Evolutionary conservation across 2,888 invertebrate species (phyloP).

Genomic region (Synanthedon formicaeformis): DNA sequence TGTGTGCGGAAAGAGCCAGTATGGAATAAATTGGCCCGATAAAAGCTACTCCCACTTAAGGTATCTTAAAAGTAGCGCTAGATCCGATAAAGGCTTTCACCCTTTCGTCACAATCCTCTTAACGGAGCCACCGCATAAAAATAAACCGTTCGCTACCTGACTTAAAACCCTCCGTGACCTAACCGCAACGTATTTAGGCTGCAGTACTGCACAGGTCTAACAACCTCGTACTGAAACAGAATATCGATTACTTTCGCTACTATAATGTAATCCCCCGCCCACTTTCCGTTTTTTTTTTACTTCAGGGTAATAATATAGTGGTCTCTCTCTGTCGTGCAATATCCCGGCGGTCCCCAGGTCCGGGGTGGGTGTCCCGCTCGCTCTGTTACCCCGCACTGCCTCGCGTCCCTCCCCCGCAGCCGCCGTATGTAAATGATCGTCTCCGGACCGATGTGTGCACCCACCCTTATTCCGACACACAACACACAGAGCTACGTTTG

Average conservation of each 20-base stretch:
- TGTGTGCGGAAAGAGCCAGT: neutral
- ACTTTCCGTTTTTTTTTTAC: slow-evolving; percentile 64
- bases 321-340: slow-evolving; percentile 50
- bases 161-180: slow-evolving; percentile 42
- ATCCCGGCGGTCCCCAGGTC: slow-evolving; percentile 32
- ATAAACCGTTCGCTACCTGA: slow-evolving; percentile 18
- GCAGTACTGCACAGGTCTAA: slow-evolving; percentile 63
- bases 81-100: neutral
- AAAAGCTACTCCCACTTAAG: slow-evolving; percentile 27
- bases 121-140: slow-evolving; percentile 8
- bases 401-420: slow-evolving; percentile 24
- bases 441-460: slow-evolving; percentile 51
- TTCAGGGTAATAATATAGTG: slow-evolving; percentile 59
- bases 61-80: slow-evolving; percentile 12
- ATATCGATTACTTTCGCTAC: slow-evolving; percentile 73
- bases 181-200: slow-evolving; percentile 58
- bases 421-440: slow-evolving; percentile 70
- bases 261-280: slow-evolving; percentile 73
- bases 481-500: slow-evolving; percentile 42
- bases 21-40: slow-evolving; percentile 4
- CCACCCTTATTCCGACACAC: slow-evolving; percentile 19
- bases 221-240: slow-evolving; percentile 69
- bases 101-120: neutral
- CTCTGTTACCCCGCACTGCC: slow-evolving; percentile 24
- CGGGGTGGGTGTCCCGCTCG: slow-evolving; percentile 29